Percentiles rank a stretch among this genome's conserved stretches.
phyloP scores from a whole-genome alignment of 2,113 vertebrate species.

The Theristicus caerulescens region DNA sequence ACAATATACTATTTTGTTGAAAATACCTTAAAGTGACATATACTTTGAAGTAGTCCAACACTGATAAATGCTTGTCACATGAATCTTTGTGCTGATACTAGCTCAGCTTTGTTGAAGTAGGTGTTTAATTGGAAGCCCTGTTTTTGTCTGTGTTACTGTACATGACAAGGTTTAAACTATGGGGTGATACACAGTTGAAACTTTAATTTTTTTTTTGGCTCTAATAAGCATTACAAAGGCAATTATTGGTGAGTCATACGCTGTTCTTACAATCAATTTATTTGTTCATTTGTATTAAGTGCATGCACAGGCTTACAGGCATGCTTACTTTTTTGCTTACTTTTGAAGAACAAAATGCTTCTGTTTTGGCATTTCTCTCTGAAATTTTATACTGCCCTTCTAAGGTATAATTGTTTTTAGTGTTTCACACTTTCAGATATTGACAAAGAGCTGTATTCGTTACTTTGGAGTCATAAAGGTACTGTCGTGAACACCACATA shows the following conservation, averaged over 20 bases:
- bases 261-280: not conserved
- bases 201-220: not conserved
- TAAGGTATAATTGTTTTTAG: not conserved
- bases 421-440: not conserved
- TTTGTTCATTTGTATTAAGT: not conserved
- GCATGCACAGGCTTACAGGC: not conserved
- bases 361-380: not conserved
- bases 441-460: not conserved
- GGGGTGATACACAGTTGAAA: not conserved
- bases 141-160: slow-evolving; percentile 39
- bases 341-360: not conserved
- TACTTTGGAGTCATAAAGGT: not conserved
- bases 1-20: not conserved
- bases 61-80: not conserved
- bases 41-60: not conserved
- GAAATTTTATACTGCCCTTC: not conserved
- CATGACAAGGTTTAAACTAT: slow-evolving; percentile 52
- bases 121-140: not conserved
- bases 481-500: not conserved
- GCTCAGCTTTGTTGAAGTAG: not conserved
- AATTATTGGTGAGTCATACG: not conserved
- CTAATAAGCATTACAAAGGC: not conserved
- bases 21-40: not conserved
- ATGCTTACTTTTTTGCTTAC: not conserved
- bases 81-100: not conserved